phyloP scores from a whole-genome alignment of 2,797 vertebrate species.

The Pempheris klunzingeri region DNA sequence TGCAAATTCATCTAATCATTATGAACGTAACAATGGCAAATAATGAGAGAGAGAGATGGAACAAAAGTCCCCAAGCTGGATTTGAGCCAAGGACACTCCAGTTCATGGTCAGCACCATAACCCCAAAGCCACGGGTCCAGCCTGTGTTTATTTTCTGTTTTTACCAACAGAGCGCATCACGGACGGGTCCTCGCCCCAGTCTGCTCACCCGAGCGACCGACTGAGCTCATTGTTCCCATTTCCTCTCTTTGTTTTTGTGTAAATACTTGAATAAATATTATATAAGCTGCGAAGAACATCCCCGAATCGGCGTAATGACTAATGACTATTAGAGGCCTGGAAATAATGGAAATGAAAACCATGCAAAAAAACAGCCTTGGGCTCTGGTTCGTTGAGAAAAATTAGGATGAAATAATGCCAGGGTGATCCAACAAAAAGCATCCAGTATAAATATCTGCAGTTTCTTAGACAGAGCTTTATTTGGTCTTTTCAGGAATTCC shows the following conservation, averaged over 20 bases:
- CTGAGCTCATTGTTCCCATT: neutral
- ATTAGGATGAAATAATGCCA: neutral
- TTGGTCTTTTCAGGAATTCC: neutral
- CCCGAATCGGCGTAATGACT: neutral
- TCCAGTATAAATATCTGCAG: neutral
- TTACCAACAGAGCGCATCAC: neutral
- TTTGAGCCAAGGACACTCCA: too few species aligned
- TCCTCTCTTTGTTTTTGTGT: neutral
- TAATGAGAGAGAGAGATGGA: too few species aligned
- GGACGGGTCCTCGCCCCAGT: neutral
- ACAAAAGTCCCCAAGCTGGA: too few species aligned
- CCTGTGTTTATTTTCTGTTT: too few species aligned
- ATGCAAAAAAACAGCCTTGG: neutral
- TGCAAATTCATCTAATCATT: too few species aligned
- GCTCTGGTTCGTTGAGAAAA: constrained; percentile 8
- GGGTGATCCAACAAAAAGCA: neutral
- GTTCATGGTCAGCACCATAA: too few species aligned
- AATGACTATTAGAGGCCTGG: neutral
- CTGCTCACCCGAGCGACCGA: neutral
- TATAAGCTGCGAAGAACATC: constrained; percentile 1
- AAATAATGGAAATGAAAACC: constrained; percentile 5
- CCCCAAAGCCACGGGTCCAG: neutral
- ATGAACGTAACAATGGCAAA: too few species aligned
- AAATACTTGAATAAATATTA: neutral
- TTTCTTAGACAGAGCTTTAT: neutral